Base-by-base conservation (phyloP, 2,797 vertebrate genomes). In the Thripadectes ignobilis region DNA sequence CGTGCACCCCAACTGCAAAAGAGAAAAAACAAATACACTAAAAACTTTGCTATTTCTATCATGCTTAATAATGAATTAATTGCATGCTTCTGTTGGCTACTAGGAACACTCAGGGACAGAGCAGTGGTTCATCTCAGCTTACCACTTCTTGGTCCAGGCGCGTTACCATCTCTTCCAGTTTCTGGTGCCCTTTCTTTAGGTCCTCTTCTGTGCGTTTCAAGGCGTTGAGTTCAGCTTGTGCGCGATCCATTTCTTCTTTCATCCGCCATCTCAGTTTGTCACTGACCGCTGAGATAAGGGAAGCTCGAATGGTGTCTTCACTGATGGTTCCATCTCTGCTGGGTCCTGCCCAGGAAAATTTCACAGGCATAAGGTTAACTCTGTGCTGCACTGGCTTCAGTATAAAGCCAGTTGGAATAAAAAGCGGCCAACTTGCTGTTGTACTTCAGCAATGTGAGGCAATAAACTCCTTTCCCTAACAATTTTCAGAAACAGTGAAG, bases 191-290 rank as follows among this genome's bases (percentile, higher is more conserved):
- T 86, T 99, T 99, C 93, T 99, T 99, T 94, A 99, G 97, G 96
- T 99, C 99, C 95, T 99, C 99, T 69, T 99, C 99, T 2, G 99
- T 99, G 76, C 99, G 98, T 96, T 99, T 99, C 89, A 99, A 97
- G 62, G 99, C 99, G 14, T 99, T 99, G 92, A 99, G 98, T 95
- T 99, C 99, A 1, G 99, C 99, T 78, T 99, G 99, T 1, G 99
- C 99, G 49, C 99, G 98, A 97, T 99, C 99, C 99, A 99, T 99
- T 97, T 99, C 99, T 94, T 99, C 99, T 91, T 99, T 99, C 99
- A 99, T 99, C 85, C 99, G 98, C 99, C 99, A 99, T 89, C 99
- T 98, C 87, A 99, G 97, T 91, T 99, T 99, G 97, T 99, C 99
- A 14, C 99, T 99, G 92, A 99, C 99, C 0, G 99, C 99, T 0